Evolutionary conservation across 2,113 vertebrate species (phyloP), one percentile per base, ranked within the genome.

Genomic region (Gasterosteus nipponicus): DNA sequence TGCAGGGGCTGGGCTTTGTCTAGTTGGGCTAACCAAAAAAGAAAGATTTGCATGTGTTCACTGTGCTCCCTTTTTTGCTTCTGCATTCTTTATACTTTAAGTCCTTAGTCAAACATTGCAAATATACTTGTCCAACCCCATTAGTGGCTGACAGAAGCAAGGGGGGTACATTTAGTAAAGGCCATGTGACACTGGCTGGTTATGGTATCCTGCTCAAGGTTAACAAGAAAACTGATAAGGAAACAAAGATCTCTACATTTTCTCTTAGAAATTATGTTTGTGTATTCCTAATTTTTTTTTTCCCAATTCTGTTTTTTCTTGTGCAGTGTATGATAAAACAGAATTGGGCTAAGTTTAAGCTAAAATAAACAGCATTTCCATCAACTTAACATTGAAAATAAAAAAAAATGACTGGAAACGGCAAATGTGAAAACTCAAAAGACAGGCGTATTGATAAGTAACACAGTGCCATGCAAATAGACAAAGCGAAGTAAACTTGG

Each of bases 1-100:
- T 76, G 68, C 77, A 82, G 70, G 78, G 67, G 70, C 78, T 88
- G 75, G 81, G 79, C 80, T 87, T 88, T 73, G 84, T 72, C 75
- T 81, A 87, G 77, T 88, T 84, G 78, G 69, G 75, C 88, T 89
- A 86, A 92, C 83, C 81, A 70, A 60, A 56, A 56, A 26, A 60
- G 29, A 35, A 61, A 85, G 78, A 93, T 93, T 93, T 91, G 87
- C 89, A 91, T 91, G 87, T 85, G 51, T 82, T 91, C 84, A 65
- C 31, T 73, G 56, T 76, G 68, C 83, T 81, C 33, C 57, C 70
- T 65, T 80, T 71, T 70, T 78, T 68, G 35, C 69, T 78, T 88
- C 73, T 83, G 64, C 73, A 73, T 90, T 68, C 69, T 85, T 69
- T 82, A 86, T 71, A 74, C 59, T 83, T 84, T 75, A 82, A 74